phyloP scores from a whole-genome alignment of 2,113 vertebrate species.

The Galbula dea region DNA sequence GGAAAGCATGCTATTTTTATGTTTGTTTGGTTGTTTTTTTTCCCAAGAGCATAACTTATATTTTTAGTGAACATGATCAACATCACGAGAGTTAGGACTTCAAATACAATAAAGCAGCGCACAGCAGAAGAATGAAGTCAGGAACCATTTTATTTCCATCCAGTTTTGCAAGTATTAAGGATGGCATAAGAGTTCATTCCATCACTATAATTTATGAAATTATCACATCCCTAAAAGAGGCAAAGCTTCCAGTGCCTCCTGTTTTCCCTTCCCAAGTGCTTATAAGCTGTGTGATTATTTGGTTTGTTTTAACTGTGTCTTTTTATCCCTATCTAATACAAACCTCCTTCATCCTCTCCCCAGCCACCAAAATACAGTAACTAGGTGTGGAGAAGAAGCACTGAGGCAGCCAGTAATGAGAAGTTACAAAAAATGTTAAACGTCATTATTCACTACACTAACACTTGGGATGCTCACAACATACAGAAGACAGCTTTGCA shows the following conservation, averaged over 20 bases:
- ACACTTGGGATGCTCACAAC: constrained; percentile 21
- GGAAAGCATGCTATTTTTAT: neutral
- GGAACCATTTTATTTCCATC: constrained; percentile 53
- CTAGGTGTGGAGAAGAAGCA: neutral
- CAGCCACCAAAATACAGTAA: neutral
- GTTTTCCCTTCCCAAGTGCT: neutral
- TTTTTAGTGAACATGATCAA: constrained; percentile 15
- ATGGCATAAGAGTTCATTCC: constrained; percentile 10
- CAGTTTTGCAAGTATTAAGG: constrained; percentile 36
- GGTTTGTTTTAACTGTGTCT: neutral
- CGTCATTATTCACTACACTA: constrained; percentile 7
- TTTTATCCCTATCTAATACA: neutral
- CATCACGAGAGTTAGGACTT: neutral
- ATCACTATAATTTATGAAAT: neutral
- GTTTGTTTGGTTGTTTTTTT: too few species aligned
- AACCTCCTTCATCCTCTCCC: neutral
- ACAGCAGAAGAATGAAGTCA: constrained; percentile 48
- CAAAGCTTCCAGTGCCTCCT: constrained; percentile 2
- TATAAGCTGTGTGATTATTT: neutral
- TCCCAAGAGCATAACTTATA: neutral
- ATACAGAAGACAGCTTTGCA: neutral
- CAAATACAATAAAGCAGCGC: constrained; percentile 32
- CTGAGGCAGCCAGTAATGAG: neutral
- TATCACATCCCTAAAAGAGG: neutral
- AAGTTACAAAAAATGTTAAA: constrained; percentile 2